Evolutionary conservation across 2,888 invertebrate genomes (phyloP).

Genomic region (Ophioninae sp.): DNA sequence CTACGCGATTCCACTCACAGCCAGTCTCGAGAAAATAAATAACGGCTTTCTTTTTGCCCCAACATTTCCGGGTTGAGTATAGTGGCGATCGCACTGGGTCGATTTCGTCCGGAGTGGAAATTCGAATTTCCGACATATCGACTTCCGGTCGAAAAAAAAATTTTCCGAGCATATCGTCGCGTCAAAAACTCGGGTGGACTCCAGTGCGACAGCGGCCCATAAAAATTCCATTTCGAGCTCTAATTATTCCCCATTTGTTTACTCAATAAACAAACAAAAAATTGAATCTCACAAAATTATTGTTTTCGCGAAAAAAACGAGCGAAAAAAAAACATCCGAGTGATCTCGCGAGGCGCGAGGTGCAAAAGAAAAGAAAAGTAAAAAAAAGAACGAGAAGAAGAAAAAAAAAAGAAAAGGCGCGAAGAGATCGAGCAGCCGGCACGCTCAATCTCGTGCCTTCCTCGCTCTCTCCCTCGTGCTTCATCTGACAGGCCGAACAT

Average conservation of each 20-base stretch:
- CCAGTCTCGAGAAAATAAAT: neutral
- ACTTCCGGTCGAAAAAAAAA: no score
- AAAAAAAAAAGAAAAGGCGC: slow-evolving; percentile 46
- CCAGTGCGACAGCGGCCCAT: no score
- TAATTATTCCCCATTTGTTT: no score
- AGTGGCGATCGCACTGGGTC: no score
- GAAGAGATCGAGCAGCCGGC: slow-evolving; percentile 48
- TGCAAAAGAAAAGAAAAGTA: no score
- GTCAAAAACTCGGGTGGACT: no score
- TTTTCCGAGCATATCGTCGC: no score
- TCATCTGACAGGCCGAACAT: slow-evolving; percentile 76
- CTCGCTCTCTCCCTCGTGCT: slow-evolving; percentile 25
- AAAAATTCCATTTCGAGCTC: no score
- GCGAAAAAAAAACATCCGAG: neutral
- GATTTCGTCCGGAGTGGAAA: no score
- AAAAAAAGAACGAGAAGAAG: slow-evolving; percentile 3
- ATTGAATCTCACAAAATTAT: neutral
- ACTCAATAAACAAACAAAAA: no score
- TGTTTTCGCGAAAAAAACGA: neutral
- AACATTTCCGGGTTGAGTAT: no score
- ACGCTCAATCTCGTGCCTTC: slow-evolving; percentile 35
- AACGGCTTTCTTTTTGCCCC: neutral
- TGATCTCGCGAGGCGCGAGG: slow-evolving; percentile 1
- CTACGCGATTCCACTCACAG: neutral
- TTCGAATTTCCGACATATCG: no score